Base-by-base conservation (phyloP, 1,140 invertebrate species). In the Scaptodrosophila lebanonensis region DNA sequence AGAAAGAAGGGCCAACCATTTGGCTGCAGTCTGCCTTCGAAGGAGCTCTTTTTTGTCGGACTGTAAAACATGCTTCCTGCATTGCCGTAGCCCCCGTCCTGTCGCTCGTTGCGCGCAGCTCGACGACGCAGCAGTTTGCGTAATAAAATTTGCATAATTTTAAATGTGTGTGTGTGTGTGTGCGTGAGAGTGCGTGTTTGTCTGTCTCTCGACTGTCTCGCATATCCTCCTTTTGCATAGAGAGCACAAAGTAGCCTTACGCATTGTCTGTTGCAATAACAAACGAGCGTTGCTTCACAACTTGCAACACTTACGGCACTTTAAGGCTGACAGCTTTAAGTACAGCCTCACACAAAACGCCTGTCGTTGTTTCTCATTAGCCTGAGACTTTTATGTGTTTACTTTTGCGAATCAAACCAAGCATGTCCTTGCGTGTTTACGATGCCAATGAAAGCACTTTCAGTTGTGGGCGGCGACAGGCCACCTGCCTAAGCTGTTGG, bases 141-240 rank as follows among this genome's bases (percentile, higher is more conserved):
- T 83, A 84, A 84, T 84, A 79, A 84, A 84, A 84, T 84, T 84
- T 84, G 79, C 79, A 84, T 83, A 84, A 84, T 84, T 84, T 84
- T 70, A 70, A 82, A 82, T 77, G 75, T 82, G 59, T 76, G 48
- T 53, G 54, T 44, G 36, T 51, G 51, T 33, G 52, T 43, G 39
- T 39, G 40, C 54, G 47, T 42, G 32, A 18, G 22, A 33, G 43
- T 45, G 40, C 42, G 52, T 47, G 38, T 58, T 52, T 48, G 40
- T 43, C 20, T 58, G 75, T 79, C 65, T 73, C 68, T 75, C 32
- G 75, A 42, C 75, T 79, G 75, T 79, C 75, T 82, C 75, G 75
- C 69, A 79, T 82, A 82, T 79, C 75, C 75, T 67, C 54, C 66
- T 61, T 33, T 65, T 54, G 56, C 65, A 79, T 82, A n/a, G n/a